Base-by-base conservation (phyloP, 2,113 vertebrate genomes). In the Anolis sagrei region DNA sequence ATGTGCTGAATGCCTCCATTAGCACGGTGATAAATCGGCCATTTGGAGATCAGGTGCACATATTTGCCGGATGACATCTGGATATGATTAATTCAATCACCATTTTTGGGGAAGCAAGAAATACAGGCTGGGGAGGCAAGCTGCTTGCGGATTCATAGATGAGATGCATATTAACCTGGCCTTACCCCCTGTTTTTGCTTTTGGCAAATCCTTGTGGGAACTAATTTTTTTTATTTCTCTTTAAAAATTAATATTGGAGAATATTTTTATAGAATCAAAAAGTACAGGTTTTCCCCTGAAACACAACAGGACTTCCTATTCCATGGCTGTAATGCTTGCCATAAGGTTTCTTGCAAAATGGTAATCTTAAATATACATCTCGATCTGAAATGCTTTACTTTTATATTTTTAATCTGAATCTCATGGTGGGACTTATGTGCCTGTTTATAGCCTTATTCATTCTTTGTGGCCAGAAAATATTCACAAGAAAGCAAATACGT, bases 41-140 rank as follows among this genome's bases (percentile, higher is more conserved):
- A 82, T 82, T 82, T 74, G 51, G 69, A 82, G 69, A 82, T 82
- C 81, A 82, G 81, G 81, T 82, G 81, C 81, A 64, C 82, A 75
- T 76, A 64, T 72, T 76, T 83, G 54, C 72, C 29, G 13, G 72
- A 44, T 75, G 34, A 76, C 72, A 83, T 73, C 81, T 82, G 81
- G 69, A 73, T 82, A 73, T 74, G 51, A 82, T 83, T 83, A 83
- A 83, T 83, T 83, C 82, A 83, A 44, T 73, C 69, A 36, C 23
- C 73, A 51, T 76, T 83, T 83, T 39, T 5, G 58, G 58, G 54
- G 27, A 48, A 83, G 72, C 27, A 64, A 83, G 36, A 29, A 48
- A 62, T 48, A 14, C 2, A 61, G 51, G n/a, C 25, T 19, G 16
- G n/a, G 54, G 76, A 74, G 25, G 29, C 49, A 54, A 32, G 69